Conservation (phyloP, 2,797 vertebrate species). For the Percopsis omiscomaycus region DNA sequence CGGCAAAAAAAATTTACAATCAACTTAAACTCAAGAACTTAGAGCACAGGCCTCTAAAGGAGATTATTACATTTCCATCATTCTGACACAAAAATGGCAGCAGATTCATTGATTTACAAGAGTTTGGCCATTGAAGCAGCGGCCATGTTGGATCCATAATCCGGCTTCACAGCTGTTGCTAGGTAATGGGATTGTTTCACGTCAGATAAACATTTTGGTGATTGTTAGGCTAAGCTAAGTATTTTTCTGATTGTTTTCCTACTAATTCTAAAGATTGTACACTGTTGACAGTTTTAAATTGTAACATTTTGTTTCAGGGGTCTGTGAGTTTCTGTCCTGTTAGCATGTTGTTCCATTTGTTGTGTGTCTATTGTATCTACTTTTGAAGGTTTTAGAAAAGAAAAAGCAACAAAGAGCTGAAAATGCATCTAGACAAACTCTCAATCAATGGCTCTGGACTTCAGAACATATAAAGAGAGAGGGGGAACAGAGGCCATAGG, state of each 20-base stretch:
- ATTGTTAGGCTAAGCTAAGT: no score
- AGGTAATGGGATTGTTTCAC: constrained; percentile 6
- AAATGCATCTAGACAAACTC: constrained; percentile 39
- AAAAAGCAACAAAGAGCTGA: constrained; percentile 9
- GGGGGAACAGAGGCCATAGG: constrained; percentile 39
- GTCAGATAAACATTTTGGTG: no score
- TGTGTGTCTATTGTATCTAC: constrained; percentile 9
- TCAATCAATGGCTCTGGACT: constrained; percentile 40
- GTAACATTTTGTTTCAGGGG: neutral
- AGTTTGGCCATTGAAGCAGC: constrained; percentile 32
- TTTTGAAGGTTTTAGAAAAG: neutral
- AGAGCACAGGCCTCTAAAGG: constrained; percentile 58
- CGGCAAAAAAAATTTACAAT: constrained; percentile 61
- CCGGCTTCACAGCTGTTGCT: constrained; percentile 7
- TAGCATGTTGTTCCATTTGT: neutral
- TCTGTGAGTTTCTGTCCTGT: neutral
- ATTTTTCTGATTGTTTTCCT: no score
- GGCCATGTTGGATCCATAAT: constrained; percentile 17
- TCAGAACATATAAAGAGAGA: constrained; percentile 14
- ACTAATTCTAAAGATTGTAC: no score
- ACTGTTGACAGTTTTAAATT: no score
- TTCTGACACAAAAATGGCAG: constrained; percentile 31
- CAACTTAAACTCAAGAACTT: constrained; percentile 50
- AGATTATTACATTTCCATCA: constrained; percentile 46
- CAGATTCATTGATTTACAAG: constrained; percentile 25